Conservation (phyloP, 2,888 invertebrate species). For the Xanthorhoe designata region DNA sequence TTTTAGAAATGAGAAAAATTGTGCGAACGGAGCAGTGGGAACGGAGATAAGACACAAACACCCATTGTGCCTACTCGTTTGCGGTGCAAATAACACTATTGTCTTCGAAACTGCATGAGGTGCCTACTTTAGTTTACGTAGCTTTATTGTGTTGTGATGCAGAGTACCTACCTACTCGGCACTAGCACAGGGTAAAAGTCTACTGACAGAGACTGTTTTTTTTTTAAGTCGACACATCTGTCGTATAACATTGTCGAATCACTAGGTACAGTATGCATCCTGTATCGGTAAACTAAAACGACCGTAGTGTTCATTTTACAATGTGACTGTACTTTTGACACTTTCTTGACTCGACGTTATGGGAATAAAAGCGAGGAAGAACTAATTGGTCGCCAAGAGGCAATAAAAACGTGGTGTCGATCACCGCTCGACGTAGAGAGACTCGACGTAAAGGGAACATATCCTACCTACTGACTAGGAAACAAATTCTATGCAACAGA, state of each 20-base stretch:
- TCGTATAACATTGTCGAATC: constrained; percentile 4
- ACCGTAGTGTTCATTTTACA: too few species aligned
- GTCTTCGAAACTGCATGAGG: constrained; percentile 46
- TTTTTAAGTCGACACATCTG: neutral
- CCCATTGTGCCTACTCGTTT: constrained; percentile 68
- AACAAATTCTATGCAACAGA: too few species aligned
- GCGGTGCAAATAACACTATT: constrained; percentile 69
- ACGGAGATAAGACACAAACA: constrained; percentile 71
- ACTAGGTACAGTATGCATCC: neutral
- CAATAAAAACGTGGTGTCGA: too few species aligned
- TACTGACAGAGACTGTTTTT: neutral
- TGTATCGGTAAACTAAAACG: neutral
- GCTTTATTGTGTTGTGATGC: constrained; percentile 21
- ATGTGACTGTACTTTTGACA: too few species aligned
- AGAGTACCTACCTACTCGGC: too few species aligned
- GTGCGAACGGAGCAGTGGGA: constrained; percentile 77
- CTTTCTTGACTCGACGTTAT: too few species aligned
- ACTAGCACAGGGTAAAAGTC: constrained; percentile 7
- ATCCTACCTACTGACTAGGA: too few species aligned
- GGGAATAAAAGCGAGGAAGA: too few species aligned
- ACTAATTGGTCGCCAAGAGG: too few species aligned
- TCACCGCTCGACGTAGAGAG: too few species aligned
- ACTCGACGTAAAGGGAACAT: too few species aligned
- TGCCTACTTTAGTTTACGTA: constrained; percentile 25
- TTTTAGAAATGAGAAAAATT: constrained; percentile 68